Percentiles rank a stretch among this genome's conserved stretches.
Evolutionary conservation across 2,888 invertebrate species (phyloP).

Genomic region (Torymus auratus): DNA sequence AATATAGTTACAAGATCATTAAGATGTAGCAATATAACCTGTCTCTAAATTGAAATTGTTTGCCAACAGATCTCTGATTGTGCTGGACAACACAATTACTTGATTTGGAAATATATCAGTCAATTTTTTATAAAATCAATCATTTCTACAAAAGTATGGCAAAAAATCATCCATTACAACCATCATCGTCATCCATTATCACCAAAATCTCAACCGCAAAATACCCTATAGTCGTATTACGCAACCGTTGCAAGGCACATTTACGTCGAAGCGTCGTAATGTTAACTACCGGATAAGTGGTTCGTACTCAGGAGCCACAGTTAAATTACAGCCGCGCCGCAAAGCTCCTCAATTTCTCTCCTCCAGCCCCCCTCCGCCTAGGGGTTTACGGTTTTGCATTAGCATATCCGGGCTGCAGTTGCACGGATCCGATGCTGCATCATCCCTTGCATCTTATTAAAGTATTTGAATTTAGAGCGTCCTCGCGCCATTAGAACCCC

Average conservation of each 20-base stretch:
- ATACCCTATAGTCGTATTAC: too few species aligned
- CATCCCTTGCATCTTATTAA: conserved; percentile 30
- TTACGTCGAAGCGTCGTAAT: neutral
- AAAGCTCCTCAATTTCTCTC: conserved; percentile 42
- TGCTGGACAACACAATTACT: neutral
- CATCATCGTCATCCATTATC: too few species aligned
- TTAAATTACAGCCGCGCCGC: conserved; percentile 34
- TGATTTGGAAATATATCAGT: neutral
- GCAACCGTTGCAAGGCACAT: too few species aligned
- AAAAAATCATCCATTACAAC: too few species aligned
- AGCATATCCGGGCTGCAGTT: conserved; percentile 45
- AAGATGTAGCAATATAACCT: too few species aligned
- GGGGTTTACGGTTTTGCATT: conserved; percentile 49
- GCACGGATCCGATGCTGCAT: conserved; percentile 4
- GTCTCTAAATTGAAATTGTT: too few species aligned
- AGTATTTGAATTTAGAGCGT: conserved; percentile 21
- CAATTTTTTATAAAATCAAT: too few species aligned
- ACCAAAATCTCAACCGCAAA: too few species aligned
- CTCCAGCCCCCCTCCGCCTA: too few species aligned
- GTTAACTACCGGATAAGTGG: conserved; percentile 1
- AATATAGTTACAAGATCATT: too few species aligned
- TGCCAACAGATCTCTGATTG: neutral
- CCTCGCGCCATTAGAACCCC: too few species aligned
- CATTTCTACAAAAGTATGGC: too few species aligned
- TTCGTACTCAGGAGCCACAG: neutral